Percentiles rank a stretch among this genome's conserved stretches.
Conservation (phyloP, 2,113 vertebrate species). For the Hipposideros armiger region DNA sequence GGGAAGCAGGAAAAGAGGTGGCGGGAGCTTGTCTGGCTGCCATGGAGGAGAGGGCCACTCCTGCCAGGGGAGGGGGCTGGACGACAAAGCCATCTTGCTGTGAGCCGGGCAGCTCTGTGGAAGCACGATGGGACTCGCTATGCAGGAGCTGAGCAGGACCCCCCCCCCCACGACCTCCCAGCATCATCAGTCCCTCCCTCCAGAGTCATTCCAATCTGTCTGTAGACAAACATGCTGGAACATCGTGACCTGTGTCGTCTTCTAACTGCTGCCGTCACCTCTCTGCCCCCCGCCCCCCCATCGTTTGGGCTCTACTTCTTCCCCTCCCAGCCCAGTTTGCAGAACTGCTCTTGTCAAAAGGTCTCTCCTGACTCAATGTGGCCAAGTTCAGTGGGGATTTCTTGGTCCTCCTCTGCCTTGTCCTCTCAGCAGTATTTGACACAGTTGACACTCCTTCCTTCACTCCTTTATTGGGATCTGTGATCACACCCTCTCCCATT, state of each 20-base stretch:
- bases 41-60: background rate
- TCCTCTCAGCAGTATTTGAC: background rate
- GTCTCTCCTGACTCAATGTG: background rate
- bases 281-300: background rate
- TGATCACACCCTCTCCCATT: background rate
- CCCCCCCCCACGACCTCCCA: background rate
- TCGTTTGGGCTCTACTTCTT: background rate
- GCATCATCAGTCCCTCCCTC: background rate
- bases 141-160: background rate
- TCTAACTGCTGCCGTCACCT: background rate
- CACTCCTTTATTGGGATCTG: background rate
- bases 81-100: background rate
- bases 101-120: background rate
- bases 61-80: background rate
- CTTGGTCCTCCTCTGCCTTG: background rate
- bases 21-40: background rate
- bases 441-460: background rate
- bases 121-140: fast-evolving
- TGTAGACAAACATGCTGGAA: no score
- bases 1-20: background rate
- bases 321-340: background rate
- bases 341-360: background rate
- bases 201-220: background rate
- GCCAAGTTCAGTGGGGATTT: background rate
- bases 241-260: background rate